Conservation (phyloP, 2,797 vertebrate species). For the Zenarchopterus dispar region DNA sequence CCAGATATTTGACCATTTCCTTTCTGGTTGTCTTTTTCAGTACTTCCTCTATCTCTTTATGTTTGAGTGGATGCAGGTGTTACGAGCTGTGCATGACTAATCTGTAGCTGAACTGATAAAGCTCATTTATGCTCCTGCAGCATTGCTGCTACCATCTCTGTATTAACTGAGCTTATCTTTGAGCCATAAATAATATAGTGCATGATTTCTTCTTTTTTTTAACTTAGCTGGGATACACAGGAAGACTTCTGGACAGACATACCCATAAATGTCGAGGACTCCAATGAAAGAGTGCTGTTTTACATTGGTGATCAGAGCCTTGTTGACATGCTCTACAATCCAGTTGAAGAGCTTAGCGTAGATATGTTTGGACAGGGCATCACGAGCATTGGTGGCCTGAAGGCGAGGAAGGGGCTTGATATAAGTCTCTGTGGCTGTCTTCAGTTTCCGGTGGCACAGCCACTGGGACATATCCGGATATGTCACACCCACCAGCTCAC, state of each 20-base stretch:
- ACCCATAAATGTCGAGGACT: slow-evolving; percentile 97
- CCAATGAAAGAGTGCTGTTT: slow-evolving; percentile 98
- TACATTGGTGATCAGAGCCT: slow-evolving; percentile 88
- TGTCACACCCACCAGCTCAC: slow-evolving; percentile 93
- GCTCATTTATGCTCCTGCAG: too few relatives aligned
- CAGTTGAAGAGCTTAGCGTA: slow-evolving; percentile 98
- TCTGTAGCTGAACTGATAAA: too few relatives aligned
- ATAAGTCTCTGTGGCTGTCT: slow-evolving; percentile 94
- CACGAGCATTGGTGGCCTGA: slow-evolving; percentile 93
- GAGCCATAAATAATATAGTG: too few relatives aligned
- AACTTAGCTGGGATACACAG: not conserved
- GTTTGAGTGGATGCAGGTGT: too few relatives aligned
- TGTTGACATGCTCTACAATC: slow-evolving; percentile 96
- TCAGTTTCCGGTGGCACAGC: slow-evolving; percentile 96
- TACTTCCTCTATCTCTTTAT: too few relatives aligned
- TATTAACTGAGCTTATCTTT: too few relatives aligned
- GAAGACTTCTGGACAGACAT: slow-evolving; percentile 33
- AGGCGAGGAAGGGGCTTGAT: slow-evolving; percentile 93
- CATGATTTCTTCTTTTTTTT: too few relatives aligned
- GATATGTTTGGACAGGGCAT: slow-evolving; percentile 96
- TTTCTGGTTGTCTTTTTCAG: too few relatives aligned
- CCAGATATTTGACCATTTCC: too few relatives aligned
- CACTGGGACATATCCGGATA: slow-evolving; percentile 98
- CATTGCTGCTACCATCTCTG: too few relatives aligned
- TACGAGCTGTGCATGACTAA: too few relatives aligned